Evolutionary conservation across 2,797 vertebrate genomes (phyloP).

Genomic region (Enteromius fasciolatus): DNA sequence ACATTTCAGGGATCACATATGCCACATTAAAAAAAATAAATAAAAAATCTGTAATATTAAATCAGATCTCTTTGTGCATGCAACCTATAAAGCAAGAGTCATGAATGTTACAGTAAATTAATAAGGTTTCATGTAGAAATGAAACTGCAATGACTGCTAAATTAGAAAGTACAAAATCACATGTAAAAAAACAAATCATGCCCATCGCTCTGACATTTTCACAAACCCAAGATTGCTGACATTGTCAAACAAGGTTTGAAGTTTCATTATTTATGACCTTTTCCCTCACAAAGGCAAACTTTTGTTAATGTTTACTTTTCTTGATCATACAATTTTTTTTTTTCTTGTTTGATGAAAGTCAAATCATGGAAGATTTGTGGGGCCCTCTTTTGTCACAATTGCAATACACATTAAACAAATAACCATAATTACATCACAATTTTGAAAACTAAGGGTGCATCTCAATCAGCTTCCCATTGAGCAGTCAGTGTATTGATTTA

Average conservation of each 20-base stretch:
- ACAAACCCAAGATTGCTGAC: background rate
- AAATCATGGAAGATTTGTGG: background rate
- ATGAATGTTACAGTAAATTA: background rate
- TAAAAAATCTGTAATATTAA: too few relatives aligned
- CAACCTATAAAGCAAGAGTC: background rate
- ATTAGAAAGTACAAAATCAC: background rate
- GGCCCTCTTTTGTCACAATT: background rate
- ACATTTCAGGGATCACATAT: constrained; percentile 3
- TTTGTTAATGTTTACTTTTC: constrained; percentile 22
- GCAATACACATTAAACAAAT: background rate
- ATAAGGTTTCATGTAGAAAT: background rate
- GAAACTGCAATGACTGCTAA: background rate
- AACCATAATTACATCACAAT: background rate
- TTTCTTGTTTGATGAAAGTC: background rate
- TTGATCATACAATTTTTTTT: background rate
- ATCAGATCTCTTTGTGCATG: too few relatives aligned
- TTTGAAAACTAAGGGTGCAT: background rate
- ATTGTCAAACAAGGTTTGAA: background rate
- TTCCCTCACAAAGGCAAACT: background rate
- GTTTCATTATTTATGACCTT: background rate
- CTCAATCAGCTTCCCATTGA: background rate
- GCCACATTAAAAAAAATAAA: background rate
- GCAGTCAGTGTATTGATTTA: background rate
- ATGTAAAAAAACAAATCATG: background rate
- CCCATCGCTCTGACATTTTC: background rate